These are phyloP conservation scores for Anoplius nigerrimus DNA, from an alignment of 2,888 invertebrate species.

Conservation along the genomic window DNA sequence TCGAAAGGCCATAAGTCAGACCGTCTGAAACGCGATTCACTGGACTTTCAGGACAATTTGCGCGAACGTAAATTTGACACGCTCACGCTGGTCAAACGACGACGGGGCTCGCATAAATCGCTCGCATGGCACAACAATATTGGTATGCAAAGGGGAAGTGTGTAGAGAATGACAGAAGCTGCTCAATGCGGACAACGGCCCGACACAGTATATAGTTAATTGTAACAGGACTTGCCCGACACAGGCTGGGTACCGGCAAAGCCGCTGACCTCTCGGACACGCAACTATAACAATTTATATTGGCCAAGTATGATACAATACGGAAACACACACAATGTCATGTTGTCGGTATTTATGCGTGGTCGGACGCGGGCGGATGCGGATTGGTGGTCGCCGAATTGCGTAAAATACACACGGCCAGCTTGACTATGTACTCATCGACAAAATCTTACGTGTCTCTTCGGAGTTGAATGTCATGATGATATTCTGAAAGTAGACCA, in stretches of 20 bases:
- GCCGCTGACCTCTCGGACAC: conserved; percentile 33
- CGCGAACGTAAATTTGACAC: neutral
- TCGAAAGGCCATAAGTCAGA: too few relatives aligned
- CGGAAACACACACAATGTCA: conserved; percentile 45
- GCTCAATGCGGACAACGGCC: neutral
- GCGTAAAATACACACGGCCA: too few relatives aligned
- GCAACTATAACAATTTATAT: conserved; percentile 54
- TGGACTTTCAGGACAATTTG: conserved; percentile 8
- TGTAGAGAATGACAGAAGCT: neutral
- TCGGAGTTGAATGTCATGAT: too few relatives aligned
- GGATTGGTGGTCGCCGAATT: too few relatives aligned
- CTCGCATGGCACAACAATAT: conserved; percentile 50
- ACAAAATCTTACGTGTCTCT: too few relatives aligned
- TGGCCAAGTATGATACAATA: conserved; percentile 60
- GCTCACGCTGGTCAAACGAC: conserved; percentile 11
- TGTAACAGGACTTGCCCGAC: conserved; percentile 5
- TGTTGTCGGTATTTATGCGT: too few relatives aligned
- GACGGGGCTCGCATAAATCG: conserved; percentile 42
- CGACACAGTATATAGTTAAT: neutral
- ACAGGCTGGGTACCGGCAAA: conserved; percentile 9
- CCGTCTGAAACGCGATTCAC: too few relatives aligned
- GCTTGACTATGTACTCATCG: too few relatives aligned
- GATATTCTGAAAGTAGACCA: too few relatives aligned
- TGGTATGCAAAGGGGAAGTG: conserved; percentile 55
- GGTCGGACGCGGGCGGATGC: too few relatives aligned